Base-by-base conservation (phyloP, 1,140 invertebrate species). In the Zaprionus tsacasi region DNA sequence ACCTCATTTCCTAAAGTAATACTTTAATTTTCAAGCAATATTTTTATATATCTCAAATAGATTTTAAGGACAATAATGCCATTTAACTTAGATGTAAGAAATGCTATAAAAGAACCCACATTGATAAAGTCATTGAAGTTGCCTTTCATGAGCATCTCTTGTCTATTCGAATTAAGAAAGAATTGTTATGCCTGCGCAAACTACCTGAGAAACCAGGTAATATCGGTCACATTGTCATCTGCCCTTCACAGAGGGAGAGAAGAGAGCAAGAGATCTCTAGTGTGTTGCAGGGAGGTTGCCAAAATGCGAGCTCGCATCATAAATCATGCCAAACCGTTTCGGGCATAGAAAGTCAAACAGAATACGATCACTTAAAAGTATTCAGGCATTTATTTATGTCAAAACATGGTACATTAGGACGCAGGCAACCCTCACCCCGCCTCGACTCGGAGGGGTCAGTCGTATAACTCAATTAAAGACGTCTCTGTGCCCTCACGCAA, bases 301-400 rank as follows among this genome's bases (percentile, higher is more conserved):
- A 76, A 78, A 78, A 70, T 82, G 40, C 69, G 76, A 70, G 68
- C 17, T 25, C 17, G 15, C 70, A 60, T 76, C 83, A 87, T 87
- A 88, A 87, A 88, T 87, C 83, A 87, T 88, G 80, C 79, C 73
- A 88, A 87, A 87, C 66, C 43, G 65, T 70, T 75, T 80, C 70
- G 67, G 80, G 78, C 61, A 87, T 76, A 81, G 82, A 87, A 88
- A 87, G 79, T 82, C 82, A 81, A 79, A 79, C 80, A 88, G 70
- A 82, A 82, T 81, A 71, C 80, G 78, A 87, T 89, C 83, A 88
- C 85, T 89, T 88, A 81, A 89, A 89, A 67, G 88, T 86, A 89
- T 88, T 85, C 83, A 81, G 70, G 85, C 85, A 89, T 89, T 83
- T 88, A 85, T 89, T 81, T 89, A 89, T 88, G 83, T 88, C 83